Conservation (phyloP, 2,888 invertebrate species). For the Cyclophora albipunctata region DNA sequence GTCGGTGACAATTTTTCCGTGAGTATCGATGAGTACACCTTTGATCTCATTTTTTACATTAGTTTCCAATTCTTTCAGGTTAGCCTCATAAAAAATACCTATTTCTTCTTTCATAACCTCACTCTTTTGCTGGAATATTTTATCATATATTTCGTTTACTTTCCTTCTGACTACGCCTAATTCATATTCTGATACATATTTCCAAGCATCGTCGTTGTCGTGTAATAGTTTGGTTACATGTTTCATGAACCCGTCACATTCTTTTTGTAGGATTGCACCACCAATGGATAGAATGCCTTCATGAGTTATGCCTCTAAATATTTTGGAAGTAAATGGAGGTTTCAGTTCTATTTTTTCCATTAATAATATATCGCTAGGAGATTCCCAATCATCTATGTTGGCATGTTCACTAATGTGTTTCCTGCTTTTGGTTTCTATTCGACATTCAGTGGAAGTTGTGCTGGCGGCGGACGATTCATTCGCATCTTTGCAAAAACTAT, state of each 20-base stretch:
- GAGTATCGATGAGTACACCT: slow-evolving; percentile 31
- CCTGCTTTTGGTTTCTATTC: slow-evolving; percentile 3
- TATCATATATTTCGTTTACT: slow-evolving; percentile 37
- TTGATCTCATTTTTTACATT: slow-evolving; percentile 44
- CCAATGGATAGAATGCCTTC: slow-evolving; percentile 59
- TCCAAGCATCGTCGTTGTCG: slow-evolving; percentile 56
- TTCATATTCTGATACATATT: slow-evolving; percentile 43
- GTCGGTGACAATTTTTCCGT: slow-evolving; percentile 42
- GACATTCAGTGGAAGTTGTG: neutral
- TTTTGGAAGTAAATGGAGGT: slow-evolving; percentile 65
- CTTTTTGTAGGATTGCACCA: slow-evolving; percentile 38
- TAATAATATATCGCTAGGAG: slow-evolving; percentile 59
- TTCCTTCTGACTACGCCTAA: slow-evolving; percentile 34
- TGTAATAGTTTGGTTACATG: slow-evolving; percentile 31
- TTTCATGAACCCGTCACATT: slow-evolving; percentile 36
- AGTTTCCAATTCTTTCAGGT: slow-evolving; percentile 51
- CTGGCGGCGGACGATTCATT: slow-evolving; percentile 1
- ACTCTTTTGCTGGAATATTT: slow-evolving; percentile 46
- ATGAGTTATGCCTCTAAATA: slow-evolving; percentile 56
- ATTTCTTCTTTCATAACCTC: slow-evolving; percentile 48
- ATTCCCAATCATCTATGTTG: slow-evolving; percentile 40
- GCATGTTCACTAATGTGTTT: neutral
- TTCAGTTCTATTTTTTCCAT: slow-evolving; percentile 49
- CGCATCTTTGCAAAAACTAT: slow-evolving; percentile 27
- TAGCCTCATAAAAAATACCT: slow-evolving; percentile 44